Conservation (phyloP, 2,888 invertebrate species). For the Melipona bicolor region DNA sequence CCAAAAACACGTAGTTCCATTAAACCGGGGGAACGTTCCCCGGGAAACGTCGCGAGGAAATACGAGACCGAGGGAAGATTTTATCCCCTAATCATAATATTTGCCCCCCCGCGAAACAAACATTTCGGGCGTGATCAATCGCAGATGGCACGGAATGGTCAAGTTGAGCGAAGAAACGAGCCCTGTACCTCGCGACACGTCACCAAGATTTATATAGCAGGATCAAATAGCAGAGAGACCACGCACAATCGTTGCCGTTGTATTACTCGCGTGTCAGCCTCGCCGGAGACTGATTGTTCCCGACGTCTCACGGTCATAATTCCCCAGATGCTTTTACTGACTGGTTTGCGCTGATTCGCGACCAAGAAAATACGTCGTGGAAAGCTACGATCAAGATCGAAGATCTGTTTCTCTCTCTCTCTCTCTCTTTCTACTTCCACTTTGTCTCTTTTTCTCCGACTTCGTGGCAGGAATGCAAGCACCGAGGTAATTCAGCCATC, state of each 20-base stretch:
- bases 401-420: neutral
- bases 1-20: neutral
- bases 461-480: constrained; percentile 50
- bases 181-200: constrained; percentile 27
- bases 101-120: constrained; percentile 20
- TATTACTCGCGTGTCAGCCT: constrained; percentile 29
- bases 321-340: constrained; percentile 28
- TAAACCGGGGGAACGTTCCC: neutral
- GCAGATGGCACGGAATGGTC: constrained; percentile 2
- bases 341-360: constrained; percentile 35
- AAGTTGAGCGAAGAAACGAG: constrained; percentile 20
- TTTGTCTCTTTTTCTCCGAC: constrained; percentile 6
- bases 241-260: constrained; percentile 34
- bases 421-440: neutral
- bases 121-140: constrained; percentile 9
- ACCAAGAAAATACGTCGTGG: neutral
- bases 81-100: constrained; percentile 24
- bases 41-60: constrained; percentile 7
- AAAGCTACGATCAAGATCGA: neutral
- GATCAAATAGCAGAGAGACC: constrained; percentile 31
- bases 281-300: constrained; percentile 40
- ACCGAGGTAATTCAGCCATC: constrained; percentile 41
- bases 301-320: constrained; percentile 27
- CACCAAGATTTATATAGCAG: constrained; percentile 38
- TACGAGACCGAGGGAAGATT: constrained; percentile 16